A percentile compares a stretch with the other conserved stretches of the same genome.
phyloP scores from a whole-genome alignment of 2,888 invertebrate species.

The Eupelmus urozonus region DNA sequence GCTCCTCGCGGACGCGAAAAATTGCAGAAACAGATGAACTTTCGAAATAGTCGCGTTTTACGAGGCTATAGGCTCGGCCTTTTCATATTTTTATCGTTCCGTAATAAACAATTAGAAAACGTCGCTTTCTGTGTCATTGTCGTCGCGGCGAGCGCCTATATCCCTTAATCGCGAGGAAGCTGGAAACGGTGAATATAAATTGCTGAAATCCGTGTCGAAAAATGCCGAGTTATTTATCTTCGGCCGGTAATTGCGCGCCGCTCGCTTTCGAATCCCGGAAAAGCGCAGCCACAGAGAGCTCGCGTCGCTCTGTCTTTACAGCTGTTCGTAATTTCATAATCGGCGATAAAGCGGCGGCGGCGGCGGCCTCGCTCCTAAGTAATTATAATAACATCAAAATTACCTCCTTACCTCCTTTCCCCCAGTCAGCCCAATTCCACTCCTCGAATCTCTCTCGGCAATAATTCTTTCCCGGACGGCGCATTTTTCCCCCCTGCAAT shows the following conservation, averaged over 20 bases:
- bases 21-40: too few relatives aligned
- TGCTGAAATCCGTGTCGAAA: conserved; percentile 58
- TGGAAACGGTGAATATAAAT: conserved; percentile 26
- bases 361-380: conserved; percentile 11
- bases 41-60: too few relatives aligned
- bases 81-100: too few relatives aligned
- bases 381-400: conserved; percentile 47
- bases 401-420: conserved; percentile 43
- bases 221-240: conserved; percentile 50
- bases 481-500: background rate
- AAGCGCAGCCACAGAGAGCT: conserved; percentile 1
- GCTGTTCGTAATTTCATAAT: conserved; percentile 45
- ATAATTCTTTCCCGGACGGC: conserved; percentile 5
- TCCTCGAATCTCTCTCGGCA: too few relatives aligned
- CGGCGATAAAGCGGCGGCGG: conserved; percentile 37
- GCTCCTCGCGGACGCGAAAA: too few relatives aligned
- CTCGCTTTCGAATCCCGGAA: conserved; percentile 49
- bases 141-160: too few relatives aligned
- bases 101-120: too few relatives aligned
- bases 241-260: conserved; percentile 18
- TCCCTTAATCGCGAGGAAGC: background rate
- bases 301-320: conserved; percentile 21
- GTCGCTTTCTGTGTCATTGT: too few relatives aligned
- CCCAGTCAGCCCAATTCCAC: too few relatives aligned
- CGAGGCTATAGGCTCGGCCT: too few relatives aligned